Percentiles rank a stretch among this genome's conserved stretches.
Evolutionary conservation across 2,113 vertebrate species (phyloP).

Genomic region (Larimichthys crocea): DNA sequence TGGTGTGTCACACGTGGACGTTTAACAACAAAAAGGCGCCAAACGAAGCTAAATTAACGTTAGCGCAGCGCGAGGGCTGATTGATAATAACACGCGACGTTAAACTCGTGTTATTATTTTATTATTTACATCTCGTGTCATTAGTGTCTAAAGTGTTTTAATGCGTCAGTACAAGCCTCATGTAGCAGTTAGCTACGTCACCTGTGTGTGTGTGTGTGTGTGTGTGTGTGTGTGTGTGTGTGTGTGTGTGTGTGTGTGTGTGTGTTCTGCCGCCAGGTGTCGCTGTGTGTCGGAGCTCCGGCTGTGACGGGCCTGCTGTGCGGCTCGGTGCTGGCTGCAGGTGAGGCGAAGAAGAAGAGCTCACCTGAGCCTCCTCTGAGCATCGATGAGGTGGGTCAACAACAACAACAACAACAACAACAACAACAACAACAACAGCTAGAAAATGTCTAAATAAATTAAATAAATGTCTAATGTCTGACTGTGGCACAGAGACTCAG

Average conservation of each 20-base stretch:
- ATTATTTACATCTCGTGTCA: fast-evolving
- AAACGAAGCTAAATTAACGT: not conserved
- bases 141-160: too few relatives aligned
- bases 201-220: not conserved
- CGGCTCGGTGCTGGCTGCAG: conserved; percentile 85
- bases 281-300: conserved; percentile 82
- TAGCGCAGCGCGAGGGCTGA: not conserved
- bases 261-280: conserved; percentile 79
- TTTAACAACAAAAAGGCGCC: fast-evolving
- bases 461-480: too few relatives aligned
- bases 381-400: conserved; percentile 87
- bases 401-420: too few relatives aligned
- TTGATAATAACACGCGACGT: not conserved
- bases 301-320: conserved; percentile 82
- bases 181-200: too few relatives aligned
- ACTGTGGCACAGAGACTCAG: too few relatives aligned
- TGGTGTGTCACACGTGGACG: too few relatives aligned
- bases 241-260: too few relatives aligned
- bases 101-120: too few relatives aligned
- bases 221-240: not conserved
- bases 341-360: conserved; percentile 83
- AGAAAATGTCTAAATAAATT: too few relatives aligned
- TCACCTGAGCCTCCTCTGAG: conserved; percentile 71
- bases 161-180: fast-evolving
- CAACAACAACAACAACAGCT: too few relatives aligned